These are phyloP conservation scores for Bungarus multicinctus DNA, from an alignment of 2,113 vertebrate species.

Conservation along the genomic window DNA sequence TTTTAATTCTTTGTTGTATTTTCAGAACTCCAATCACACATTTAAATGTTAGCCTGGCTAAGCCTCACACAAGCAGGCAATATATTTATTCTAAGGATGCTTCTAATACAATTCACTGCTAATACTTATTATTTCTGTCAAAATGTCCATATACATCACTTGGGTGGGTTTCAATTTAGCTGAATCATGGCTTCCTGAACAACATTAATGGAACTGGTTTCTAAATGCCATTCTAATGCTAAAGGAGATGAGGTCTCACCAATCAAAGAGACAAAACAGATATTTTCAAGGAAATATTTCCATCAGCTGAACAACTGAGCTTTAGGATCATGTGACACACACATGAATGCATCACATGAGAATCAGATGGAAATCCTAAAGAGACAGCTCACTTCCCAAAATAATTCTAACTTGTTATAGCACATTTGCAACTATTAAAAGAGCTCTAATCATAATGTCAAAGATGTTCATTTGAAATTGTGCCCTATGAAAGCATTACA, in stretches of 20 bases:
- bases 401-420: constrained; percentile 2
- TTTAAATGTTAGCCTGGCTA: neutral
- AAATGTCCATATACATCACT: neutral
- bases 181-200: neutral
- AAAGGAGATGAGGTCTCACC: neutral
- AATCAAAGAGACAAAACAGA: neutral
- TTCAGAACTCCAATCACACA: neutral
- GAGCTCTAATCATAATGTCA: constrained; percentile 1
- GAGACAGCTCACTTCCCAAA: constrained; percentile 2
- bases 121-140: neutral
- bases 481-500: neutral
- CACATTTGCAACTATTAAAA: constrained; percentile 20
- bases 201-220: neutral
- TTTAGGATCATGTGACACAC: neutral
- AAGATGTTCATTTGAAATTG: constrained; percentile 2
- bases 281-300: neutral
- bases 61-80: neutral
- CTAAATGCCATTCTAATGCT: neutral
- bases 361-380: neutral
- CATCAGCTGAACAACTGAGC: neutral
- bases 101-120: neutral
- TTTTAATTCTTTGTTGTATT: neutral
- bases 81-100: neutral
- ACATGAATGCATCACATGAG: neutral
- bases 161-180: neutral